Conservation (phyloP, 2,797 vertebrate genomes). For the Phoxinus dragarum region DNA sequence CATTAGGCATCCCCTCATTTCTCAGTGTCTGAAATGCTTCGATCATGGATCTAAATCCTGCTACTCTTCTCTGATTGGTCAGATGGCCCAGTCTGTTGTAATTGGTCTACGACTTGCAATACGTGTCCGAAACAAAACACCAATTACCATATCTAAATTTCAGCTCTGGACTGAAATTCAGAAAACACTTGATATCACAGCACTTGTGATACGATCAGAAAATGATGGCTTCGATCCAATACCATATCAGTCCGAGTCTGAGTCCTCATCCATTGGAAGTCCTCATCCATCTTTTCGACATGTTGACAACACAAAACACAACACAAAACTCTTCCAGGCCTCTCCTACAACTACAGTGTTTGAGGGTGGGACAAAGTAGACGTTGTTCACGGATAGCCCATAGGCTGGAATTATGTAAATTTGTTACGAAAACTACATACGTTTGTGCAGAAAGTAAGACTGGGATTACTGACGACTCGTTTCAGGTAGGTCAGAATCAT, state of each 20-base stretch:
- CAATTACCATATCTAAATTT: background rate
- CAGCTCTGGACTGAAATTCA: background rate
- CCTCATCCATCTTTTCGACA: background rate
- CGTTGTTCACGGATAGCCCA: no score
- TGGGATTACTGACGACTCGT: no score
- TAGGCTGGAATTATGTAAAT: background rate
- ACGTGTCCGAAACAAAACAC: background rate
- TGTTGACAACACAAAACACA: background rate
- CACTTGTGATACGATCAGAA: background rate
- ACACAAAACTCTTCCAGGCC: background rate
- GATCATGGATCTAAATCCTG: background rate
- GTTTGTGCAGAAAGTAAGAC: background rate
- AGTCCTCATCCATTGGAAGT: background rate
- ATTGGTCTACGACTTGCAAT: background rate
- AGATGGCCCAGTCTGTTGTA: background rate
- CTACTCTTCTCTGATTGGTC: background rate
- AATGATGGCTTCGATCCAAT: background rate
- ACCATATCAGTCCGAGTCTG: rapidly evolving
- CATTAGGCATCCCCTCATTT: background rate
- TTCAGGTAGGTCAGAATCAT: background rate
- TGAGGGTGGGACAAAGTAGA: background rate
- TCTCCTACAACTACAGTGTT: background rate
- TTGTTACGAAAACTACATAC: background rate
- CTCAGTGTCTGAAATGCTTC: background rate
- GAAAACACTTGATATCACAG: background rate